phyloP scores from a whole-genome alignment of 2,113 vertebrate genomes.

The Apteryx mantelli region DNA sequence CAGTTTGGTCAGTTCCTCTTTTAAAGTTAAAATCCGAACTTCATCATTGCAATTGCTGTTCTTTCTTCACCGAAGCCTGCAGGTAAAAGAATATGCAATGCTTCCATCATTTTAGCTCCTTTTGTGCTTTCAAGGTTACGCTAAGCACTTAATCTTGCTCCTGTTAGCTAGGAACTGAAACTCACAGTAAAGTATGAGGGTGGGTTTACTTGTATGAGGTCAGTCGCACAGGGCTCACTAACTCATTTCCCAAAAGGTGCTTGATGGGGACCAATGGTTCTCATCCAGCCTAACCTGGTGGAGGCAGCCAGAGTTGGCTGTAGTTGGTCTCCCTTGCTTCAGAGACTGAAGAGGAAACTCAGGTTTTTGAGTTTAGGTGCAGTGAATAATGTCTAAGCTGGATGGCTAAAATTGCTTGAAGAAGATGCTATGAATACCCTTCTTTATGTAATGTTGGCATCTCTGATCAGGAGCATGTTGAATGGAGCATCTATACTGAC shows the following conservation, averaged over 20 bases:
- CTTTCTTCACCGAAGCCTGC: not conserved
- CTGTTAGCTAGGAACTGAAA: not conserved
- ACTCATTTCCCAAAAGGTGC: not conserved
- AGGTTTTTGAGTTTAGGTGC: slow-evolving; percentile 11
- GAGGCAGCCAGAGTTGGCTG: not conserved
- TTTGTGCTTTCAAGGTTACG: not conserved
- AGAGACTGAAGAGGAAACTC: not conserved
- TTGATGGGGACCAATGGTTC: not conserved
- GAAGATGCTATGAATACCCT: slow-evolving; percentile 52
- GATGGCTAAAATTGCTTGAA: not conserved
- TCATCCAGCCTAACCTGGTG: rapidly evolving
- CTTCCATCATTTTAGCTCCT: not conserved
- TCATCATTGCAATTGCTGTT: not conserved
- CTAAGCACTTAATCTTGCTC: not conserved
- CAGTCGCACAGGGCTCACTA: not conserved
- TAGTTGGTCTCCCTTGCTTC: rapidly evolving
- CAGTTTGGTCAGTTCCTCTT: not conserved
- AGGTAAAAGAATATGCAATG: rapidly evolving
- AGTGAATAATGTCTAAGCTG: slow-evolving; percentile 7
- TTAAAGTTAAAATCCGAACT: not conserved
- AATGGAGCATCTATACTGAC: slow-evolving; percentile 58
- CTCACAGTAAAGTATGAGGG: not conserved
- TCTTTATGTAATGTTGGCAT: slow-evolving; percentile 52
- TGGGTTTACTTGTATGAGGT: not conserved
- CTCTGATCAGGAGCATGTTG: slow-evolving; percentile 19